Evolutionary conservation across 2,113 vertebrate species (phyloP).

Genomic region (Rhabdornis inornatus): DNA sequence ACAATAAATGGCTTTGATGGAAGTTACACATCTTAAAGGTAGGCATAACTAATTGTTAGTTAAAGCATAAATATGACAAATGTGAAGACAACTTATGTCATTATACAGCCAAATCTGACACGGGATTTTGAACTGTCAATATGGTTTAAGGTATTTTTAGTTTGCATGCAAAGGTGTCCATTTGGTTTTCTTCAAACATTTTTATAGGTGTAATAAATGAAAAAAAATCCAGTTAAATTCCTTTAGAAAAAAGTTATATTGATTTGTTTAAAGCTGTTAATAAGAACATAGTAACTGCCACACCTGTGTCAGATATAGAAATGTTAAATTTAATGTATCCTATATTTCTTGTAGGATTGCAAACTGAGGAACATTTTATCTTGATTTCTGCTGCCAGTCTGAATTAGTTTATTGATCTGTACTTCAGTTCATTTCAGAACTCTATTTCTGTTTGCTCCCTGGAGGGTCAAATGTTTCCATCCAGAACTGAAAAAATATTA

Average conservation of each 20-base stretch:
- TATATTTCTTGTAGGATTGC: not conserved
- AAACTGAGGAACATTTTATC: not conserved
- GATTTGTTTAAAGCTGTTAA: not conserved
- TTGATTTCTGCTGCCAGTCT: slow-evolving; percentile 9
- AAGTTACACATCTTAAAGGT: not conserved
- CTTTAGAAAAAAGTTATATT: not conserved
- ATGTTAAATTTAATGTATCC: not conserved
- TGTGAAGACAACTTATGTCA: not conserved
- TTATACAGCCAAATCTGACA: not conserved
- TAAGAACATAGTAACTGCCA: not conserved
- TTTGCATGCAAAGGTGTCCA: not conserved
- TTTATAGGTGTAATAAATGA: not conserved
- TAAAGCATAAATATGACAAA: not conserved
- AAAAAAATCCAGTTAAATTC: not conserved
- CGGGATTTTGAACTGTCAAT: not conserved
- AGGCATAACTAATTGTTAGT: not conserved
- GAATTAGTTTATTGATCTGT: slow-evolving; percentile 43
- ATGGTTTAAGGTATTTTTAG: not conserved
- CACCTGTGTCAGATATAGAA: not conserved
- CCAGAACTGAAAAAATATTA: not conserved
- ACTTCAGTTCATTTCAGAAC: slow-evolving; percentile 1
- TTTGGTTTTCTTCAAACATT: not conserved
- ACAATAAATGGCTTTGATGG: not conserved
- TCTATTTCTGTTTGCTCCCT: slow-evolving; percentile 7
- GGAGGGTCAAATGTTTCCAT: not conserved